Evolutionary conservation across 1,140 invertebrate genomes (phyloP).

Genomic region (Sminthurinus signatus): DNA sequence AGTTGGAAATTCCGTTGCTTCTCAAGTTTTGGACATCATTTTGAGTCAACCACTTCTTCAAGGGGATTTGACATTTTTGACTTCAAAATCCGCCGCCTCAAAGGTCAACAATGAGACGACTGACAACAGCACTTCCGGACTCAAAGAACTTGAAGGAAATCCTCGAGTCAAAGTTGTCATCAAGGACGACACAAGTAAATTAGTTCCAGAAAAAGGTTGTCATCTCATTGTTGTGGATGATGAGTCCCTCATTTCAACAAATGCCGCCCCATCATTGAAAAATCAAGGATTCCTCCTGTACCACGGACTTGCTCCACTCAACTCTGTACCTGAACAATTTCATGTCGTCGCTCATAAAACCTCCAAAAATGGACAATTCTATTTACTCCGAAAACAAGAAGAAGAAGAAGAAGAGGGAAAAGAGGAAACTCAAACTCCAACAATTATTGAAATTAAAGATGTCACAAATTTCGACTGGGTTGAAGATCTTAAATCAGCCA

Average conservation of each 20-base stretch:
- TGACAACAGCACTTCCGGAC: neutral
- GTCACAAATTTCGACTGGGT: slow-evolving; percentile 74
- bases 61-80: slow-evolving; percentile 25
- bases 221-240: slow-evolving; percentile 29
- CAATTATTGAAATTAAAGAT: slow-evolving; percentile 44
- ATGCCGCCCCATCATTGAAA: slow-evolving; percentile 13
- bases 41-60: slow-evolving; percentile 30
- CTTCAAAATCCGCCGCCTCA: slow-evolving; percentile 24
- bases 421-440: slow-evolving; percentile 50
- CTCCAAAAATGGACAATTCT: slow-evolving; percentile 27
- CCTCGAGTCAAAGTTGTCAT: slow-evolving; percentile 21
- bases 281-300: slow-evolving; percentile 20
- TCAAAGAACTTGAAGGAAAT: slow-evolving; percentile 15
- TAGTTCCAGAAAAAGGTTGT: slow-evolving; percentile 19
- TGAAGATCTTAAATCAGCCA: slow-evolving; percentile 63
- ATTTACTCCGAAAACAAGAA: slow-evolving; percentile 25
- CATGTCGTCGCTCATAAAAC: slow-evolving; percentile 30
- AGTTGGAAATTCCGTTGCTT: slow-evolving; percentile 7
- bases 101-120: too few species aligned
- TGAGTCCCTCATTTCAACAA: neutral
- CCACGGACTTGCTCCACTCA: neutral
- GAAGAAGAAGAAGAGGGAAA: slow-evolving; percentile 43
- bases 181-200: slow-evolving; percentile 23
- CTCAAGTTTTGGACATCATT: neutral
- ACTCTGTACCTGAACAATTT: slow-evolving; percentile 6